Conservation (phyloP, 2,888 invertebrate species). For the Hyposoter didymator region DNA sequence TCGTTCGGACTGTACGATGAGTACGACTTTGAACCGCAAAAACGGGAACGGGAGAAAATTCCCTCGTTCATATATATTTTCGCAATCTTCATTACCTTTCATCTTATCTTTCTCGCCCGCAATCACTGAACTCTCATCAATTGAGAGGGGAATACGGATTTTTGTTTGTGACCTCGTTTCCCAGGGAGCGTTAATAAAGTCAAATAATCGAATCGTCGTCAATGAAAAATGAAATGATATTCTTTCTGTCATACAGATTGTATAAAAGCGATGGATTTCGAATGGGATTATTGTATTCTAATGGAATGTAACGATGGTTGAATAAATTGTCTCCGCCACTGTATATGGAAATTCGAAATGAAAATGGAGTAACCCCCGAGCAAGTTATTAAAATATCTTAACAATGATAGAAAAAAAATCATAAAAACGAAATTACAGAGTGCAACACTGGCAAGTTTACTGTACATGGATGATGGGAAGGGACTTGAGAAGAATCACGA, state of each 20-base stretch:
- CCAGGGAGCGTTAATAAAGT: neutral
- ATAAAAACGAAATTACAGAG: too few relatives aligned
- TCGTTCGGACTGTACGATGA: neutral
- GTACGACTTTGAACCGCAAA: neutral
- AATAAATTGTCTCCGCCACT: neutral
- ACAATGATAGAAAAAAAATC: neutral
- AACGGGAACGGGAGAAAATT: neutral
- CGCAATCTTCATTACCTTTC: constrained; percentile 35
- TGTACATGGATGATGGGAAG: too few relatives aligned
- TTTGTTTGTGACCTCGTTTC: constrained; percentile 26
- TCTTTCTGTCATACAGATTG: neutral
- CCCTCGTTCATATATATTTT: constrained; percentile 33
- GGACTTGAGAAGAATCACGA: too few relatives aligned
- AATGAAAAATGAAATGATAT: neutral
- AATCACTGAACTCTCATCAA: constrained; percentile 17
- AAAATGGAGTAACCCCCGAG: neutral
- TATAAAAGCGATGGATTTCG: neutral
- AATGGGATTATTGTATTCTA: neutral
- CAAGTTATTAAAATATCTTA: neutral
- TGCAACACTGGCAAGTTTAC: too few relatives aligned
- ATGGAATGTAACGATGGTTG: neutral
- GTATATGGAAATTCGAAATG: neutral
- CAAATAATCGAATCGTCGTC: constrained; percentile 8
- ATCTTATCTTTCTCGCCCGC: constrained; percentile 29
- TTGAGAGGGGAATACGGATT: constrained; percentile 31